Base-by-base conservation (phyloP, 2,888 invertebrate genomes). In the Holacanthella duospinosa region DNA sequence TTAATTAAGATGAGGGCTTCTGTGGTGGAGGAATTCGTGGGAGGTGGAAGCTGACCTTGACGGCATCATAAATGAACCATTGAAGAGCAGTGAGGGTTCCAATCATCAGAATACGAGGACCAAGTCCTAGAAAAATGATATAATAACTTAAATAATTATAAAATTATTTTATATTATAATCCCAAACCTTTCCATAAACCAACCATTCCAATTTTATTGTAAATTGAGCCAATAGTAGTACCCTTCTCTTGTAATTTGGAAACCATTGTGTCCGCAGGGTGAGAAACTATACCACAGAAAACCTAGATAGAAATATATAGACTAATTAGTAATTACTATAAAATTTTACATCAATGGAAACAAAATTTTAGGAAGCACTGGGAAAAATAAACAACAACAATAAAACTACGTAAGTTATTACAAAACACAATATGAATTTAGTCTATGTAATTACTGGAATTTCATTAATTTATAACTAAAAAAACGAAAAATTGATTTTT, bases 211-310 rank as follows among this genome's bases (percentile, higher is more conserved):
- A 92, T 80, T 76, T 86, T 82, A 76, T 84, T 87, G 67, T 87
- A 83, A 55, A 88, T 85, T 66, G 84, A 84, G 1, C 83, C 77
- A 29, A 88, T 87, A 27, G 86, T 82, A 43, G 87, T 83, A 63
- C 87, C 85, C 58, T 64, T 54, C 43, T 65, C 68, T 62, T 70
- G 68, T 74, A 97, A 81, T 78, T 96, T 95, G 66, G 95, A 95
- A 21, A 97, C 96, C 67, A 93, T 88, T 27, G 95, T 94, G 79
- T 97, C 96, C 68, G 96, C 96, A 61, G 57, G 96, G 79, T 97
- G 96, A 19, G 94, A 94, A 1, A 97, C 96, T 78, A 97, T 85
- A 67, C 96, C 96, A 79, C 96, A 97, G 85, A 97, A 97, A 57
- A 97, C 92, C n/a, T n/a, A 12, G 9, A 36, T 16, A 36, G 16